phyloP scores from a whole-genome alignment of 2,797 vertebrate genomes.

The Pseudomugil gertrudae region DNA sequence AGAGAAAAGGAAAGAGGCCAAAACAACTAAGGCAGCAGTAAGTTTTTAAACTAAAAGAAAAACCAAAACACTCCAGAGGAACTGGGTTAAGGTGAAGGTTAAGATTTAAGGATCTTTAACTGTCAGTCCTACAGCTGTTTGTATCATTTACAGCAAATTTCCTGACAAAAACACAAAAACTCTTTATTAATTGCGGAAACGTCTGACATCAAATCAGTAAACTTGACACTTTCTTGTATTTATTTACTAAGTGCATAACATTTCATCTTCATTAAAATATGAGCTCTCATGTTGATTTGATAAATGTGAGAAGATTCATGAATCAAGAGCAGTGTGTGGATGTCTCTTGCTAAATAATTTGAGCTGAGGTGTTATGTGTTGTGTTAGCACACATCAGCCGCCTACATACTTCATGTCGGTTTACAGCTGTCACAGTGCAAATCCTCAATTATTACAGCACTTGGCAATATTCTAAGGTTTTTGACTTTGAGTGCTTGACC shows the following conservation, averaged over 20 bases:
- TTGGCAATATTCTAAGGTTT: slow-evolving; percentile 29
- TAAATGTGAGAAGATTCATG: background rate
- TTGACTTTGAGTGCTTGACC: slow-evolving; percentile 43
- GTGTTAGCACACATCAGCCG: background rate
- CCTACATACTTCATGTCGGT: slow-evolving; percentile 8
- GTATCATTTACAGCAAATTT: background rate
- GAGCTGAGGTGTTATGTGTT: background rate
- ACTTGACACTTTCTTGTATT: background rate
- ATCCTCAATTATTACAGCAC: slow-evolving; percentile 25
- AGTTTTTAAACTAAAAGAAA: slow-evolving; percentile 35
- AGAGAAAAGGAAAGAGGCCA: slow-evolving; percentile 31
- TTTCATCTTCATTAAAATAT: slow-evolving; percentile 9
- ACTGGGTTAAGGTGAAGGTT: background rate
- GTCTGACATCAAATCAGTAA: background rate
- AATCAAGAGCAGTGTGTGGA: slow-evolving; percentile 10
- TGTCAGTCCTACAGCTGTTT: background rate
- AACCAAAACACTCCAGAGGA: slow-evolving; percentile 15
- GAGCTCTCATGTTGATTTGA: slow-evolving; percentile 10
- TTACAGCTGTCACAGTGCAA: slow-evolving; percentile 29
- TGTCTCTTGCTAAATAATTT: slow-evolving; percentile 6
- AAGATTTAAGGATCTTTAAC: background rate
- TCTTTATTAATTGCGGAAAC: background rate
- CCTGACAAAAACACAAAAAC: background rate
- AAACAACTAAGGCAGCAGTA: slow-evolving; percentile 9
- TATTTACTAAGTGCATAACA: background rate